Base-by-base conservation (phyloP, 2,888 invertebrate species). In the Empis stercorea region DNA sequence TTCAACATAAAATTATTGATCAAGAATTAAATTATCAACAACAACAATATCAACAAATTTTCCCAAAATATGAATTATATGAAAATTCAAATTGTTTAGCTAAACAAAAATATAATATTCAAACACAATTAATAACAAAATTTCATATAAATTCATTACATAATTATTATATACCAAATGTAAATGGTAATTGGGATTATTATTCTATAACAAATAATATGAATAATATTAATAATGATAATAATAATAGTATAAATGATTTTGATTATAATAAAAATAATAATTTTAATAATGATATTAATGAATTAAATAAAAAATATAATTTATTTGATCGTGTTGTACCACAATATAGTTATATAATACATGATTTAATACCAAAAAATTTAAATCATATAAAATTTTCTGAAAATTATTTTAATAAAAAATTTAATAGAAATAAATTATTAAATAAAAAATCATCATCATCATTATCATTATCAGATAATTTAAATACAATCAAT, bases 131-230 rank as follows among this genome's bases (percentile, higher is more conserved):
- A 50, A 60, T 72, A 7, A 68, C 68, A 2, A 61, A 65, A 43
- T 71, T 70, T 53, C 73, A 75, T 52, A 73, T 82, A 48, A 68
- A 70, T 50, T 71, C 73, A 47, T 65, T 78, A 47, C 78, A 78
- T 61, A 68, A 76, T 61, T 69, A 66, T 37, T 68, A 62, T 52
- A 65, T 78, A 54, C 72, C 76, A 44, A 77, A 78, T 51, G 68
- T 80, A 43, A 80, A 79, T 63, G 80, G 78, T 53, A 78, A 76
- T 50, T 70, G 74, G 66, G 16, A 61, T 54, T 54, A 61, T 54
- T 54, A 53, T 68, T 13, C 34, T n/a, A 34, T n/a, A 13, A 13
- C 30, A 10, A 17, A 42, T 30, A 14, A 37, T 30, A 27, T 30
- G 10, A 27, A 30, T 42, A 4, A 11, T 38, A 17, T 11, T 11